Evolutionary conservation across 2,888 invertebrate genomes (phyloP), one percentile per base, ranked within the genome.

Genomic region (Microctonus aethiopoides): DNA sequence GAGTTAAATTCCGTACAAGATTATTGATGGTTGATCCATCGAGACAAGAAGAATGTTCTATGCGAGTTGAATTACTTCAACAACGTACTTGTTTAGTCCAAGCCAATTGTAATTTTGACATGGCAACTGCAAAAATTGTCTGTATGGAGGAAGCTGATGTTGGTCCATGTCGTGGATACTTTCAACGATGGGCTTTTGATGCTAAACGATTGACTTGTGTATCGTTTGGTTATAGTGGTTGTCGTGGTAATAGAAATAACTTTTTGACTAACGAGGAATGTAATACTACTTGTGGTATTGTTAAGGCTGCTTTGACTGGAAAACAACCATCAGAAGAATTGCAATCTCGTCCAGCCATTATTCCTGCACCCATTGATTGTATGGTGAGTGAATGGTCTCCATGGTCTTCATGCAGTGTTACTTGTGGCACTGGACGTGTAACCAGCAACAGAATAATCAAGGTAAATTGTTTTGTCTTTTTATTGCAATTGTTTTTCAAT

Each of bases 191-290:
- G 93, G 92, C 94, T 75, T 99, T 94, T 88, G 93, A 94, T 82
- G 86, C 91, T 0, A 87, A 87, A 66, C 92, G 91, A 81, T 89
- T 92, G 69, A 92, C 91, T 88, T 99, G 99, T 86, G 90, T 93
- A 68, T 91, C 94, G 67, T 99, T 99, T 88, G 89, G 90, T 67
- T 99, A 95, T 88, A 95, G 97, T 51, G 95, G 95, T 54, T 95
- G 95, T 77, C 90, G 96, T 70, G 98, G 98, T 51, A 97, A 95
- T 87, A 90, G 91, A 80, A 98, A 98, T 88, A 97, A 96, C 87
- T 98, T 98, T 89, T 89, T 94, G 73, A 92, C 93, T 13, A 90
- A 90, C 76, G 90, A 92, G 32, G 95, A 95, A 81, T 97, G 97
- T 82, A 89, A 90, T 76, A 88, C 88, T 76, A 91, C 93, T 7